Evolutionary conservation across 2,888 invertebrate genomes (phyloP).

Genomic region (Pedicia rivosa): DNA sequence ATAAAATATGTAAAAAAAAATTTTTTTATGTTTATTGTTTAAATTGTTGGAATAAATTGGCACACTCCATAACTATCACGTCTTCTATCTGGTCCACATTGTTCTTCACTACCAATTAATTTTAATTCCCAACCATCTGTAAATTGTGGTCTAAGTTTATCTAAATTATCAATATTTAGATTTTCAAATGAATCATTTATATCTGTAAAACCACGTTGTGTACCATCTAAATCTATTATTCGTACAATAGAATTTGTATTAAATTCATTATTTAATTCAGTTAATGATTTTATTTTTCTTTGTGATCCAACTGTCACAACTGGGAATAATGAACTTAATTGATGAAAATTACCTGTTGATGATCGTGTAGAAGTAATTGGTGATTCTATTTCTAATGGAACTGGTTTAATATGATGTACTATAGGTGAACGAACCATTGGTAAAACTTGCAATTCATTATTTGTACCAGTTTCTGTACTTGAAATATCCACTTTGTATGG

Average conservation of each 20-base stretch:
- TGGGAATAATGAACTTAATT: no score
- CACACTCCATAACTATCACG: slow-evolving; percentile 53
- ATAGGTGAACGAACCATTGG: slow-evolving; percentile 19
- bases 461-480: slow-evolving; percentile 8
- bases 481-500: slow-evolving; percentile 52
- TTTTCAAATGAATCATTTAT: slow-evolving; percentile 9
- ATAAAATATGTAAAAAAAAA: no score
- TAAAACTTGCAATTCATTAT: slow-evolving; percentile 21
- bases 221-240: slow-evolving; percentile 5
- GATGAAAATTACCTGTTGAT: background rate
- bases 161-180: slow-evolving; percentile 9
- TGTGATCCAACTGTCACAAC: no score
- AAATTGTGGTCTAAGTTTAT: slow-evolving; percentile 10
- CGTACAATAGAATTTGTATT: slow-evolving; percentile 7
- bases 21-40: background rate
- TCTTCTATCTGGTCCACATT: slow-evolving; percentile 55
- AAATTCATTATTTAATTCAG: slow-evolving; percentile 2
- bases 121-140: slow-evolving; percentile 32
- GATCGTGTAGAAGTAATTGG: no score
- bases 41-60: slow-evolving; percentile 20
- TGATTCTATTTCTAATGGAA: no score
- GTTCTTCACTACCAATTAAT: slow-evolving; percentile 49
- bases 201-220: slow-evolving; percentile 6
- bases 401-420: no score
- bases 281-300: background rate